Base-by-base conservation (phyloP, 1,140 invertebrate genomes). In the Neodiprion virginianus region DNA sequence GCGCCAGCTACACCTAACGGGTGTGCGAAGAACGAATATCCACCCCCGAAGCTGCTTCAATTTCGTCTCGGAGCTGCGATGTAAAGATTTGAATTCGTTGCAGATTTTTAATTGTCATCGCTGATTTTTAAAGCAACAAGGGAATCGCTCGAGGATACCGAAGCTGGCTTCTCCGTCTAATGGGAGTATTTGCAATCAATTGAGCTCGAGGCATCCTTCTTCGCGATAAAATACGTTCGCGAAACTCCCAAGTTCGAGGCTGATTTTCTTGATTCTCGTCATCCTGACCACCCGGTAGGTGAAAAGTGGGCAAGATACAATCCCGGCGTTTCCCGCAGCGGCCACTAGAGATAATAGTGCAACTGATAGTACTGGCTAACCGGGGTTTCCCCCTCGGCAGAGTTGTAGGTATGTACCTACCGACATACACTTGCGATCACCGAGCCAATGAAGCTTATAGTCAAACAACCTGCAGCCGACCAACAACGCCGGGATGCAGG, bases 281-380 rank as follows among this genome's bases (percentile, higher is more conserved):
- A 5, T 61, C 8, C 53, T 7, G 53, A 17, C n/a, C 53, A 61
- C 53, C 53, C 11, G 53, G 53, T 61, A 72, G 70, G 67, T 61
- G 72, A 65, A 80, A 78, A 77, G 75, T 73, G 28, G 7, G 71
- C 14, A 40, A 65, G 67, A 80, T 75, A 76, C 74, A 82, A 79
- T 80, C 78, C 73, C 75, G 69, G 72, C 40, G 68, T 84, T 85
- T 81, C 80, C 82, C 76, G 71, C 65, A 80, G 79, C 78, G 81
- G 81, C 80, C 81, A 82, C 76, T 79, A 72, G 76, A 82, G 84
- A 86, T 88, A 88, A 88, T 88, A 85, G 85, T 82, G 83, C 85
- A 86, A 88, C 86, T 87, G 87, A 88, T 88, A 87, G 85, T 82
- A 81, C 82, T 78, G 83, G 85, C 84, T 84, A 86, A 85, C 81